phyloP scores from a whole-genome alignment of 1,140 invertebrate genomes.

The Atta colombica region DNA sequence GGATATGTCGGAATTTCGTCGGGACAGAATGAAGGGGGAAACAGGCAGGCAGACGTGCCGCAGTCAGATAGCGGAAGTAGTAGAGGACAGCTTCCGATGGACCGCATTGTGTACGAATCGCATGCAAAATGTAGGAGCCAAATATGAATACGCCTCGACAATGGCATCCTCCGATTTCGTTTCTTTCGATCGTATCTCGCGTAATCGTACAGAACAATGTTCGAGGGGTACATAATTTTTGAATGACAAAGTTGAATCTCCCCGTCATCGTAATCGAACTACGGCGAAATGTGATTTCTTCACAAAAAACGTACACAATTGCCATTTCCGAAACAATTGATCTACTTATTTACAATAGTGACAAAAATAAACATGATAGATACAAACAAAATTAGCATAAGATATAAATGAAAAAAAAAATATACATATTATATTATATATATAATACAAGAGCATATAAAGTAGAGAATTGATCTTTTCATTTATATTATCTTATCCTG shows the following conservation, averaged over 20 bases:
- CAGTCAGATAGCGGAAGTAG: constrained; percentile 80
- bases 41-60: constrained; percentile 68
- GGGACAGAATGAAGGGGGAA: constrained; percentile 65
- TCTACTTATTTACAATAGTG: not conserved
- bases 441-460: not conserved
- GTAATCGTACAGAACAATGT: constrained; percentile 57
- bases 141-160: constrained; percentile 76
- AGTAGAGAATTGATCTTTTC: not conserved
- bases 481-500: not conserved
- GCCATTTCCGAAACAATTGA: not conserved
- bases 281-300: constrained; percentile 7
- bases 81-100: constrained; percentile 84
- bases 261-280: constrained; percentile 32
- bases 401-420: not conserved
- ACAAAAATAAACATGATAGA: not conserved
- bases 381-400: constrained; percentile 5
- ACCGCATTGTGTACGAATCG: constrained; percentile 81
- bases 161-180: constrained; percentile 61
- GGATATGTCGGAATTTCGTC: constrained; percentile 70
- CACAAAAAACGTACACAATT: not conserved
- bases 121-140: constrained; percentile 80
- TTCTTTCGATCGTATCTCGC: constrained; percentile 69
- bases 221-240: constrained; percentile 61
- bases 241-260: constrained; percentile 25
- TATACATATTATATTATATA: not conserved